Evolutionary conservation across 2,888 invertebrate genomes (phyloP).

Genomic region (Schizaphis graminum): DNA sequence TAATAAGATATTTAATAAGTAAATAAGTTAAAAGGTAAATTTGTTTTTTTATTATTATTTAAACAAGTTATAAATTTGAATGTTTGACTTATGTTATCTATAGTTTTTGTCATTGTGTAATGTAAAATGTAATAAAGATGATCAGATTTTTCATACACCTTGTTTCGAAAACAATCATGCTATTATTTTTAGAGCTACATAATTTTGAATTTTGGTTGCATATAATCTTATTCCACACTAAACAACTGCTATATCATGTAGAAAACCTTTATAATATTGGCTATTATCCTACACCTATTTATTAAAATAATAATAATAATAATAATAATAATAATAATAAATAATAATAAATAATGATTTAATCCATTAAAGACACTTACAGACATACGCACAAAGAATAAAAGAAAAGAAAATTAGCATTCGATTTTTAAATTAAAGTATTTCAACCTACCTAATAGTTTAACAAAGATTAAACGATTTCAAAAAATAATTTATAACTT

Average conservation of each 20-base stretch:
- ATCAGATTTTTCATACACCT: neutral
- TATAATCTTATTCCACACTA: neutral
- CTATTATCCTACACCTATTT: neutral
- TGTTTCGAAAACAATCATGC: neutral
- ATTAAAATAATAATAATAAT: no score
- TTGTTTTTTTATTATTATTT: neutral
- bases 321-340: no score
- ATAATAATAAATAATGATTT: neutral
- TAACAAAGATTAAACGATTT: neutral
- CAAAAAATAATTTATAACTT: neutral
- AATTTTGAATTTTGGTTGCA: neutral
- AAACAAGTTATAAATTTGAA: neutral
- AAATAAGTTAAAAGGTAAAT: neutral
- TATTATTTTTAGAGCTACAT: neutral
- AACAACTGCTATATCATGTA: neutral
- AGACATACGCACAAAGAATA: neutral
- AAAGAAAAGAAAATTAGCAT: neutral
- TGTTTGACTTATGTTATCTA: neutral
- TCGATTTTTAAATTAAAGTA: neutral
- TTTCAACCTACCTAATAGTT: neutral
- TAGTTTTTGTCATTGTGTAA: neutral
- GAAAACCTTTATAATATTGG: neutral
- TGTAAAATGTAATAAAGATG: neutral
- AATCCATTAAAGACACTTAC: neutral
- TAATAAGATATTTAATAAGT: neutral